Evolutionary conservation across 2,888 invertebrate genomes (phyloP), one percentile per base, ranked within the genome.

Genomic region (Hesperia comma): DNA sequence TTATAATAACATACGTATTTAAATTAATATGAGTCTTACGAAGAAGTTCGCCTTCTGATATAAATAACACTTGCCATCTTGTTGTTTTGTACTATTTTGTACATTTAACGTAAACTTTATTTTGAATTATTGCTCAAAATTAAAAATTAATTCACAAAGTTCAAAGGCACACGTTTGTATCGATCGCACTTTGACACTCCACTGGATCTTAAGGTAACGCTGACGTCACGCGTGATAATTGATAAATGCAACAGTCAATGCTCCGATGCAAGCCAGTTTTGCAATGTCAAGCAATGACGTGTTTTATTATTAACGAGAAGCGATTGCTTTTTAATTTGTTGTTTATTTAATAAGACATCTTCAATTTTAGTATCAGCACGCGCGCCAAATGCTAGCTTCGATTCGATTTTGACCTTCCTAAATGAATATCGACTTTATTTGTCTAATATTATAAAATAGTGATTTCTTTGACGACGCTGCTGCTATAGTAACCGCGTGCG

Each of bases 161-260:
- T 56, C 37, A 40, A 63, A 33, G 56, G 19, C 49, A 15, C 41
- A 57, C 63, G 63, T 64, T 57, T 40, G 51, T 10, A 51, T 64
- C 57, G 57, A 49, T 37, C 14, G 49, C 51, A 33, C 33, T 40
- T 64, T 51, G 51, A 64, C 51, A 46, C 57, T 57, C 57, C 49
- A 64, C 63, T 64, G 63, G 12, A 32, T 21, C 32, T 46, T 56
- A 41, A 46, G n/a, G 63, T 40, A 56, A 57, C 19, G 32, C 33
- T 62, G 54, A 41, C 54, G 17, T 62, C 57, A 51, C 17, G 51
- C 3, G 63, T 64, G 63, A 57, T 64, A 64, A 57, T 57, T 64
- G 63, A 64, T 64, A 63, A 63, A 64, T 51, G 63, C 49, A 51
- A 51, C 40, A 49, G 63, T 57, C 63, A 51, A 43, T 26, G 46